Base-by-base conservation (phyloP, 2,113 vertebrate species). In the Hystrix cristata region DNA sequence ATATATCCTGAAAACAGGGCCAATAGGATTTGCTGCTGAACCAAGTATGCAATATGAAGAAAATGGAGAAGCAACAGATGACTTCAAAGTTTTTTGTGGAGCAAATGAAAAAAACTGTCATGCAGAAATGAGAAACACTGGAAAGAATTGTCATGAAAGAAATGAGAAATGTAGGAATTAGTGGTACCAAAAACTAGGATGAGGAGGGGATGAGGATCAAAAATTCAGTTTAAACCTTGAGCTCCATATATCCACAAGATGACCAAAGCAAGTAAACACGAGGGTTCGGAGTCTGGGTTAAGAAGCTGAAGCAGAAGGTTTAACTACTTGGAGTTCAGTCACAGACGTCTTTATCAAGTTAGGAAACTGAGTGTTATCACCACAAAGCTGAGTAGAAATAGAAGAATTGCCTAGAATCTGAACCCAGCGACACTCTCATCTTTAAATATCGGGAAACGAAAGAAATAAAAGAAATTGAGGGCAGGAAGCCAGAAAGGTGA, bases 181-280 rank as follows among this genome's bases (percentile, higher is more conserved):
- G 15, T 43, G 29, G n/a, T 57, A 78, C 18, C 4, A 57, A 29
- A 29, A 65, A 25, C 38, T 0, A 21, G 12, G 15, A 1, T 2
- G 19, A 14, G 57, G 15, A 31, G 59, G 19, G n/a, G 8, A 16
- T 16, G 53, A 60, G 27, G 55, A 60, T 7, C 34, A 83, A 31
- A 43, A 95, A 64, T 60, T 95, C 71, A 65, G n/a, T 74, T 82
- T 57, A 69, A 59, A 90, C 81, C 38, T 82, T 82, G 82, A 76
- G 19, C 3, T 59, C n/a, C 92, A 86, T 10, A 92, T 80, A 34
- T 2, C 57, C 46, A 85, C 65, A 0, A 59, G 34, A 89, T 21
- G 72, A 43, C n/a, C 51, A 79, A 85, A 80, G 13, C 23, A 87
- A 59, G 21, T 72, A 88, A 93, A 53, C 43, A 18, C 13, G 67